phyloP scores from a whole-genome alignment of 2,888 invertebrate genomes.

The Nematopogon swammerdamellus region DNA sequence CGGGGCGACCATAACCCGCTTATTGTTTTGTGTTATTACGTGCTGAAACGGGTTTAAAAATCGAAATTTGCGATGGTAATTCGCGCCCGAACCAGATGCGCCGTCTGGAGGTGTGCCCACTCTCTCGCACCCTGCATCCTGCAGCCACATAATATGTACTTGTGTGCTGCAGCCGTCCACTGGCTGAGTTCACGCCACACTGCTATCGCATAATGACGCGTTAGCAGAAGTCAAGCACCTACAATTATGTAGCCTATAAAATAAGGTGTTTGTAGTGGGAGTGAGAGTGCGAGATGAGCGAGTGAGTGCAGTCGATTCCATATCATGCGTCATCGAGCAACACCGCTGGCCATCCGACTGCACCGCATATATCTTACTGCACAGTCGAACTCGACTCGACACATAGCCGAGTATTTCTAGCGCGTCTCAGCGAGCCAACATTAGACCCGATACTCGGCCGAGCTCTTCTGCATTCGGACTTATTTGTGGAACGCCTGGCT shows the following conservation, averaged over 20 bases:
- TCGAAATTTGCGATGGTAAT: background rate
- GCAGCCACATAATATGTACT: too few relatives aligned
- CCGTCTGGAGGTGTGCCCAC: background rate
- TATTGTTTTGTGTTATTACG: background rate
- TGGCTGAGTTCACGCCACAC: too few relatives aligned
- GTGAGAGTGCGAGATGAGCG: background rate
- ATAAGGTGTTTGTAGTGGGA: background rate
- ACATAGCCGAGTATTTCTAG: conserved; percentile 42
- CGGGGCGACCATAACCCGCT: background rate
- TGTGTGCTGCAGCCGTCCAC: too few relatives aligned
- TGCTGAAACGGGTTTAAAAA: background rate
- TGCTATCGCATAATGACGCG: background rate
- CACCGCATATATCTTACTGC: too few relatives aligned
- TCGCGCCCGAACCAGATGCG: background rate
- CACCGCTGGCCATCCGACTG: background rate
- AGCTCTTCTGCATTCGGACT: conserved; percentile 41
- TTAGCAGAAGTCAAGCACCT: background rate
- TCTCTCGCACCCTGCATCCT: background rate
- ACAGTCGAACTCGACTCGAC: conserved; percentile 34
- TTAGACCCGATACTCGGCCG: conserved; percentile 41
- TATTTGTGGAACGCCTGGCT: conserved; percentile 33
- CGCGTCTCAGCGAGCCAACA: conserved; percentile 34
- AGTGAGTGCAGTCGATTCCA: background rate
- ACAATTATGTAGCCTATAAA: background rate
- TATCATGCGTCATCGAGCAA: background rate